Percentiles rank a stretch among this genome's conserved stretches.
phyloP scores from a whole-genome alignment of 2,113 vertebrate species.

The Casuarius casuarius region DNA sequence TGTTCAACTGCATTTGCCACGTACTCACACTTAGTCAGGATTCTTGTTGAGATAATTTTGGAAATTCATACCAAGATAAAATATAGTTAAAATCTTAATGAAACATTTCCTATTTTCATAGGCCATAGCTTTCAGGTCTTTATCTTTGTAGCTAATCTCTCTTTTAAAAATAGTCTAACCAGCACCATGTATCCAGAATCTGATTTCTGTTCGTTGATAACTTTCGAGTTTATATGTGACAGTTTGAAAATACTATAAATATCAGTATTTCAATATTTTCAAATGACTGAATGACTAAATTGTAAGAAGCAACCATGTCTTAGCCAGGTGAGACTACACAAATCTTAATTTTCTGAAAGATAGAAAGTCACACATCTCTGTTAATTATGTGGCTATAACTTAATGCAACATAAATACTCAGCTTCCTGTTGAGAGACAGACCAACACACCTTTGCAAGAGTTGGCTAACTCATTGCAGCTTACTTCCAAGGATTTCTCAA shows the following conservation, averaged over 20 bases:
- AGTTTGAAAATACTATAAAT: slow-evolving; percentile 28
- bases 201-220: slow-evolving; percentile 17
- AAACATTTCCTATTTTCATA: slow-evolving; percentile 20
- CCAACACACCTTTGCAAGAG: background rate
- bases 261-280: slow-evolving; percentile 30
- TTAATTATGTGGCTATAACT: background rate
- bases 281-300: background rate
- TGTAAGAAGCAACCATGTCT: background rate
- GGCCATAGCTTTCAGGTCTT: slow-evolving; percentile 42
- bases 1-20: slow-evolving; percentile 52
- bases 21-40: slow-evolving; percentile 37
- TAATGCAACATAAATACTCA: background rate
- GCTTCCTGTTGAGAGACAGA: background rate
- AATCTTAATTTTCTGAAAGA: background rate
- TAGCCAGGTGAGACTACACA: background rate
- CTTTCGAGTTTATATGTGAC: background rate
- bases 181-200: background rate
- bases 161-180: slow-evolving; percentile 37
- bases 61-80: slow-evolving; percentile 36
- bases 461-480: background rate
- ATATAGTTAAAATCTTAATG: slow-evolving; percentile 62
- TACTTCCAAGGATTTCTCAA: background rate
- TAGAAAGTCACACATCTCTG: background rate
- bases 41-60: slow-evolving; percentile 51
- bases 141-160: slow-evolving; percentile 25